Base-by-base conservation (phyloP, 2,797 vertebrate genomes). In the Cyprinella venusta region DNA sequence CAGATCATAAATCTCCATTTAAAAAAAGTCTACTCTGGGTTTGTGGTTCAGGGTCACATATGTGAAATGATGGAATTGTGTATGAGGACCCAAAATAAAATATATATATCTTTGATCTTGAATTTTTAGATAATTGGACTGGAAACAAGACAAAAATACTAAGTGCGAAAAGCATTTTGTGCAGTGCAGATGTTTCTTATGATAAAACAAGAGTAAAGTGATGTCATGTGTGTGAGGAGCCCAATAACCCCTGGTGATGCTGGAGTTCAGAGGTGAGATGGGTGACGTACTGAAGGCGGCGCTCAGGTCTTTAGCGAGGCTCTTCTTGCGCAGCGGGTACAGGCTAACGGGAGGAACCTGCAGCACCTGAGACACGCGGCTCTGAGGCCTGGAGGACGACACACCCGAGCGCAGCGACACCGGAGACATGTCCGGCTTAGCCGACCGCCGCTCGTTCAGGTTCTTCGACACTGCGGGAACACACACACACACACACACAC, bases 331-430 rank as follows among this genome's bases (percentile, higher is more conserved):
- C 3, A 96, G 91, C 1, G 97, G 97, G 87, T 98, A 95, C 77
- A 98, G 93, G 76, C 97, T 97, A 82, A 98, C 97, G 69, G 96
- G 95, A 52, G 95, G 95, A 79, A 97, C 96, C 88, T 97, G 98
- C 0, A 99, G 96, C 50, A 96, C 97, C 91, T 98, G 97, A 76
- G 97, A 99, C 85, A 96, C 97, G 85, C 97, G 90, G 93, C 97
- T 97, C 40, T 97, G 96, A 16, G 93, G 85, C 92, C 96, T 98
- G 30, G 93, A 86, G 0, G 93, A 91, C 15, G 96, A 96, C 85
- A 95, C 91, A 50, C 93, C 64, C 0, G 97, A 96, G 10, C 97
- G 96, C 90, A 97, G 80, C 42, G 96, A 96, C 83, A 96, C 95
- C 0, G 98, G 97, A 85, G 97, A 98, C 96, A 97, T 96, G 91